These are phyloP conservation scores for Drosophila phalerata DNA, from an alignment of 2,888 invertebrate genomes.

Conservation along the genomic window DNA sequence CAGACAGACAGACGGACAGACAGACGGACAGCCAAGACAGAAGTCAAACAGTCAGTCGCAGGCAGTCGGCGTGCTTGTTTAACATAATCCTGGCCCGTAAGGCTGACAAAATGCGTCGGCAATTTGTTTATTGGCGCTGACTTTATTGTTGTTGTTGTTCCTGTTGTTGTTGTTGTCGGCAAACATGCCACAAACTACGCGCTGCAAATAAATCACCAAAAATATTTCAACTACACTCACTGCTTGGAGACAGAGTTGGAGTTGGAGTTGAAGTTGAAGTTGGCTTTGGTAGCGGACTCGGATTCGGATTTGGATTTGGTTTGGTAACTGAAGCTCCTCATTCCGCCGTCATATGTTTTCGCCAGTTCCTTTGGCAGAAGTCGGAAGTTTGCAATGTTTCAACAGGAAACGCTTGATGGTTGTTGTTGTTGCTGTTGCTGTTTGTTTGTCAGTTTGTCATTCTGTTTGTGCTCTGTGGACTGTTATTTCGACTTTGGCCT, in stretches of 20 bases:
- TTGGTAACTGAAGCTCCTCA: conserved; percentile 51
- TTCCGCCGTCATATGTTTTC: conserved; percentile 71
- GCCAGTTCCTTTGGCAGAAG: conserved; percentile 63
- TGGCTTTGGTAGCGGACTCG: conserved; percentile 7
- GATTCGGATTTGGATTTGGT: conserved; percentile 4
- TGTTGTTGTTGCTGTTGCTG: conserved; percentile 57
- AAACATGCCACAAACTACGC: conserved; percentile 79
- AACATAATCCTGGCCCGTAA: conserved; percentile 74
- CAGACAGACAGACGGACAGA: conserved; percentile 11
- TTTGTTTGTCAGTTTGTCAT: conserved; percentile 36
- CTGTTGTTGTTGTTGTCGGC: conserved; percentile 52
- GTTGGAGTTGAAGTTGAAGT: conserved; percentile 2
- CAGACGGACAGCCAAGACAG: conserved; percentile 22
- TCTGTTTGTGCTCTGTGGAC: conserved; percentile 45
- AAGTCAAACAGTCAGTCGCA: conserved; percentile 23
- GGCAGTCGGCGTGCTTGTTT: conserved; percentile 52
- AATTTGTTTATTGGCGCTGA: conserved; percentile 80
- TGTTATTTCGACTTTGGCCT: conserved; percentile 74
- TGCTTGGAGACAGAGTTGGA: conserved; percentile 29
- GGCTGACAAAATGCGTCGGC: conserved; percentile 79
- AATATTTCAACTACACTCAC: conserved; percentile 79
- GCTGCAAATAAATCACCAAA: conserved; percentile 81
- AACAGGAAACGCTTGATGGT: conserved; percentile 75
- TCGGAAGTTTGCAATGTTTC: conserved; percentile 82
- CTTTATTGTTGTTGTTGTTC: conserved; percentile 34